These are phyloP conservation scores for Monomorium pharaonis DNA, from an alignment of 1,140 invertebrate species.

Conservation along the genomic window DNA sequence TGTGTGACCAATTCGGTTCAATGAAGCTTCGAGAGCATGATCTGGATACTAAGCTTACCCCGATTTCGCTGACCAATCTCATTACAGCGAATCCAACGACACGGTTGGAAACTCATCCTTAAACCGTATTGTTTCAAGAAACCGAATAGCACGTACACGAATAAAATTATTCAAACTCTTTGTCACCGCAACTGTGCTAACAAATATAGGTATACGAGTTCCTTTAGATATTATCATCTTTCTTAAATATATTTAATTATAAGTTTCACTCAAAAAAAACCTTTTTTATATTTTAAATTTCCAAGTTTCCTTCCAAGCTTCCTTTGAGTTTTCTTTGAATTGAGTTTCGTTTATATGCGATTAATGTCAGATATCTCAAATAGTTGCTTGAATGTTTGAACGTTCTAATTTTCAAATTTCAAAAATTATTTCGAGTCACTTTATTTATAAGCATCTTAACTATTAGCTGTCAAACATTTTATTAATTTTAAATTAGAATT, in stretches of 20 bases:
- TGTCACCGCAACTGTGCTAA: not conserved
- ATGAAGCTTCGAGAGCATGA: constrained; percentile 62
- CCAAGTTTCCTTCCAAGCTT: not conserved
- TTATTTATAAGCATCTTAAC: not conserved
- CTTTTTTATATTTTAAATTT: not conserved
- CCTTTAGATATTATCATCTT: not conserved
- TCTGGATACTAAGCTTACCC: constrained; percentile 33
- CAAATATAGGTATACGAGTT: not conserved
- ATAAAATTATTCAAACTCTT: constrained; percentile 37
- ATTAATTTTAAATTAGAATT: not conserved
- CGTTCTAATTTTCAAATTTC: not conserved
- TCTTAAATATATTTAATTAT: constrained; percentile 36
- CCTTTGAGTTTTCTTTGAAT: not conserved
- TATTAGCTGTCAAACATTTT: not conserved
- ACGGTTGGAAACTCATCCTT: constrained; percentile 58
- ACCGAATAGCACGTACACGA: not conserved
- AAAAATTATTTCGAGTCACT: not conserved
- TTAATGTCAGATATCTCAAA: not conserved
- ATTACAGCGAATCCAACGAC: constrained; percentile 56
- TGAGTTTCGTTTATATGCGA: not conserved
- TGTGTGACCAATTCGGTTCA: constrained; percentile 61
- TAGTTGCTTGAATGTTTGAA: not conserved
- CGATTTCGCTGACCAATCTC: constrained; percentile 65
- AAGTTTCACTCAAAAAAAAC: not conserved
- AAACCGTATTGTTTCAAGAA: constrained; percentile 51